A percentile compares a stretch with the other conserved stretches of the same genome.
Conservation (phyloP, 2,888 invertebrate genomes). For the Ophion slaviceki region DNA sequence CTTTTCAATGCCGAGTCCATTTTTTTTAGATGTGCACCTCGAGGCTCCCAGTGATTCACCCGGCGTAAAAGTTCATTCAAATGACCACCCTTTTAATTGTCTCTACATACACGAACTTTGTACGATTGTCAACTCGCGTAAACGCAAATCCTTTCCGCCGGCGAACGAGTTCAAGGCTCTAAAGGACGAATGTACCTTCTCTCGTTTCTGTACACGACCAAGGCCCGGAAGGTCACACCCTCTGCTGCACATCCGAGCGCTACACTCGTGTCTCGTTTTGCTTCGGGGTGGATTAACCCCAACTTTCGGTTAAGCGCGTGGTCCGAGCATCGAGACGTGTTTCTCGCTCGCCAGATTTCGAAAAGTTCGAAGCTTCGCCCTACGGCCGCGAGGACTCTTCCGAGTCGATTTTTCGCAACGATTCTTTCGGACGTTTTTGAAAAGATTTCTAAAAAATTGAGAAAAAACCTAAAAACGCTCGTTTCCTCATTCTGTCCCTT, state of each 20-base stretch:
- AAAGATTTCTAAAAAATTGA: no score
- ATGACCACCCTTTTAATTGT: background rate
- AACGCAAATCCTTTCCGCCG: background rate
- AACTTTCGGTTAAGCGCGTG: conserved; percentile 29
- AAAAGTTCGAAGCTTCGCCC: background rate
- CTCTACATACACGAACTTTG: background rate
- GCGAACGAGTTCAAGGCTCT: conserved; percentile 32
- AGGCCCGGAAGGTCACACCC: background rate
- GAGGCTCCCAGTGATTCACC: no score
- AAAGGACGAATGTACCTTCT: conserved; percentile 45
- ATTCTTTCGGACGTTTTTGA: background rate
- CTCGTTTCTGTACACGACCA: conserved; percentile 15
- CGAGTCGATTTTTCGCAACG: background rate
- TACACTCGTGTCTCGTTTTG: conserved; percentile 28
- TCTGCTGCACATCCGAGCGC: background rate
- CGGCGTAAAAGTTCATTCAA: no score
- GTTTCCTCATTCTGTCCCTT: no score
- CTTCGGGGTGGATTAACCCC: conserved; percentile 21
- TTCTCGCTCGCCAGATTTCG: conserved; percentile 1
- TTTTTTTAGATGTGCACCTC: no score
- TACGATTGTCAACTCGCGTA: background rate
- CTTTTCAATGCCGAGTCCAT: no score
- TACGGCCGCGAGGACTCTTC: background rate
- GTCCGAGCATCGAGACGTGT: conserved; percentile 5
- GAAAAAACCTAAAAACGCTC: no score